Evolutionary conservation across 92 coral and sea anemone genomes (phyloP), one percentile per base, ranked within the genome.

Genomic region (Muricea muricata): DNA sequence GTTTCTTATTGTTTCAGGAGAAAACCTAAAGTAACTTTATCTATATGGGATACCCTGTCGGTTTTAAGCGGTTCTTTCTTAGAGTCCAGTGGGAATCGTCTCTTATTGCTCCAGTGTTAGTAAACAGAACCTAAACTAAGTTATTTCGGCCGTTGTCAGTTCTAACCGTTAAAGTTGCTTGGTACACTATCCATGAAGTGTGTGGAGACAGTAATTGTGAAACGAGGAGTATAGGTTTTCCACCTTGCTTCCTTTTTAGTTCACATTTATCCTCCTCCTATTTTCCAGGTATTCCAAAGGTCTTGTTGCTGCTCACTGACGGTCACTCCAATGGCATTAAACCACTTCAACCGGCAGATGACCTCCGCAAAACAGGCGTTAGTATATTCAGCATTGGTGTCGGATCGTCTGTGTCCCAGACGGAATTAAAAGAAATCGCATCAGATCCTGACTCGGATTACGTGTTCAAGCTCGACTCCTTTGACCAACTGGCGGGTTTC

Each of bases 301-400:
- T 96, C 13, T 61, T 91, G 12, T 97, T 96, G 0, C 73, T 96
- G 7, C 74, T 96, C 0, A 96, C 99, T 0, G 98, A 96, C 55
- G 99, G 99, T 0, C 74, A 75, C 40, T 94, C 99, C 0, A 86
- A 65, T 42, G 99, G 94, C 1, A 73, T 74, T 8, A 28, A 47
- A 0, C 88, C 85, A 1, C 37, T 29, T 1, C 72, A 61, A 0
- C 92, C 98, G 0, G 94, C 97, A 14, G 69, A 57, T 7, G 46
- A 75, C 12, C 87, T 96, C 3, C 88, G 88, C 65, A 48, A 84
- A 6, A 33, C 35, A 0, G 99, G 99, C 17, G 98, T 96, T 4
- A 94, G 87, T 47, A 78, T 96, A 50, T 96, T 96, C 78, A 93
- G 92, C 12, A 85, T 96, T 69, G 99, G 99, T 60, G 92, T 96